phyloP scores from a whole-genome alignment of 2,797 vertebrate genomes.

The Tachyglossus aculeatus region DNA sequence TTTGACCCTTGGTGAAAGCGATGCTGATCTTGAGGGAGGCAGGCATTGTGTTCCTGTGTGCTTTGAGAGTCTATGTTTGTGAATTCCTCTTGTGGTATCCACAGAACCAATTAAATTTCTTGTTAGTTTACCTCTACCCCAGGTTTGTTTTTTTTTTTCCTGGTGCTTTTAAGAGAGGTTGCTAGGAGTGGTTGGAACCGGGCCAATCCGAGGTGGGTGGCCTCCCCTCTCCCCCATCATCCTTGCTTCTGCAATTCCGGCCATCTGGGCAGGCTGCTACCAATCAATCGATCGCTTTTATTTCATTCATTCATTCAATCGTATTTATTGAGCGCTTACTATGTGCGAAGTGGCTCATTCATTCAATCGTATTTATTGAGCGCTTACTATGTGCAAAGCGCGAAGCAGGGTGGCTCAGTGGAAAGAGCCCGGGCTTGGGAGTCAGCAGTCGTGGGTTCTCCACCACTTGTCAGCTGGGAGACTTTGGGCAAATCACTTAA shows the following conservation, averaged over 20 bases:
- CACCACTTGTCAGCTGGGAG: too few species aligned
- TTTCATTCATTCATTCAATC: too few species aligned
- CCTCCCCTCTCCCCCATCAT: too few species aligned
- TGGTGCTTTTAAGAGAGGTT: slow-evolving; percentile 41
- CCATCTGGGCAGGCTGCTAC: slow-evolving; percentile 43
- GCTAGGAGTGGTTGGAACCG: slow-evolving; percentile 41
- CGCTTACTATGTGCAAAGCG: too few species aligned
- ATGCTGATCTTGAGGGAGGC: neutral
- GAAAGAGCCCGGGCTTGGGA: too few species aligned
- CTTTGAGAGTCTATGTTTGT: slow-evolving; percentile 29
- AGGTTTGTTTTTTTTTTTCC: slow-evolving; percentile 46
- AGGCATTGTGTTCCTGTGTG: slow-evolving; percentile 49
- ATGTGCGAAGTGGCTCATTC: too few species aligned
- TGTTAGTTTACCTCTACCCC: slow-evolving; percentile 47
- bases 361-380: too few species aligned
- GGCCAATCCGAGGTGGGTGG: too few species aligned
- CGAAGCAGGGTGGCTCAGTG: too few species aligned
- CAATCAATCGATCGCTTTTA: slow-evolving; percentile 12
- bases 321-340: too few species aligned
- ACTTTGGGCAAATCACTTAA: too few species aligned
- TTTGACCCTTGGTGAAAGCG: neutral
- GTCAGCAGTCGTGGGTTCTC: too few species aligned
- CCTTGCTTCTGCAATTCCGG: slow-evolving; percentile 42
- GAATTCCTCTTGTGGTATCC: slow-evolving; percentile 13
- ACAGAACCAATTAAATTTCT: slow-evolving; percentile 56